These are phyloP conservation scores for Spheniscus mendiculus DNA, from an alignment of 2,113 vertebrate species.

Conservation along the genomic window DNA sequence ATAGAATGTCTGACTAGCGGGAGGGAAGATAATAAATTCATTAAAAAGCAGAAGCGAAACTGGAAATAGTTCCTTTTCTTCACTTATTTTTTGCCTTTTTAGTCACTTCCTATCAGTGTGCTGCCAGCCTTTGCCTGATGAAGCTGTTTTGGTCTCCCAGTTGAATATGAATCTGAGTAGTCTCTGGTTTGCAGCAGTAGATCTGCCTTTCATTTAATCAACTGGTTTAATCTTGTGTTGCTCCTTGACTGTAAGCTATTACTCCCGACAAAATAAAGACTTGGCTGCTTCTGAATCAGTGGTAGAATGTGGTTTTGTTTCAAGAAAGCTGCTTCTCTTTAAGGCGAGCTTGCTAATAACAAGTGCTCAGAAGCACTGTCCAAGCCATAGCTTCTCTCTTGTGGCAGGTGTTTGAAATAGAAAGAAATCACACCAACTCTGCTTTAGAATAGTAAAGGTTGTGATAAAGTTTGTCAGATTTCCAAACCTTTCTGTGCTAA, in stretches of 20 bases:
- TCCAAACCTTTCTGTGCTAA: neutral
- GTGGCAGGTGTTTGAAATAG: neutral
- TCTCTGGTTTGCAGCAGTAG: neutral
- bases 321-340: neutral
- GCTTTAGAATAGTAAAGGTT: neutral
- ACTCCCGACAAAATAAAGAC: neutral
- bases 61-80: conserved; percentile 8
- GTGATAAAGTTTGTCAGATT: neutral
- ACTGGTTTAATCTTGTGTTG: neutral
- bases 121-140: neutral
- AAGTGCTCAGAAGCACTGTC: neutral
- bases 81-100: neutral
- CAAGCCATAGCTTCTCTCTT: neutral
- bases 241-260: neutral
- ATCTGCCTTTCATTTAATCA: neutral
- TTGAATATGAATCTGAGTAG: neutral
- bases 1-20: neutral
- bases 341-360: neutral
- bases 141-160: neutral
- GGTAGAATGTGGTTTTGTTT: neutral
- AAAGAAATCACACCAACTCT: neutral
- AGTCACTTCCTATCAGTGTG: neutral
- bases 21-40: neutral
- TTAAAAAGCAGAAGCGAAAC: conserved; percentile 11
- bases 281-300: neutral